Percentiles rank a stretch among this genome's conserved stretches.
phyloP scores from a whole-genome alignment of 2,888 invertebrate genomes.

The Lycocerus yunnanus region DNA sequence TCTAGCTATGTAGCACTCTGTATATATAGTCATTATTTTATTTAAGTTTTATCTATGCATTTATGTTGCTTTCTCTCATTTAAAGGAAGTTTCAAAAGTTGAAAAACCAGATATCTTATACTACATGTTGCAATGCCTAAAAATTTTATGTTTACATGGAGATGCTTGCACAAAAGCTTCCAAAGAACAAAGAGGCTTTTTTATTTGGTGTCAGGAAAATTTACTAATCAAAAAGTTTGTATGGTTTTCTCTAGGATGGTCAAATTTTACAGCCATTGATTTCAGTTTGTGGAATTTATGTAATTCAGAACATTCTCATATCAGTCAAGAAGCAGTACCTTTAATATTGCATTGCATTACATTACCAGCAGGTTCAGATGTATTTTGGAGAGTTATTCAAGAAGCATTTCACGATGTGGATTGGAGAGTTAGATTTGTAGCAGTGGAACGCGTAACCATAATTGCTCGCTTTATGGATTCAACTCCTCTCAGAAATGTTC shows the following conservation, averaged over 20 bases:
- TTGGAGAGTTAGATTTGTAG: conserved; percentile 89
- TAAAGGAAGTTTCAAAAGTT: conserved; percentile 76
- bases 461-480: conserved; percentile 93
- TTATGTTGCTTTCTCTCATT: conserved; percentile 2
- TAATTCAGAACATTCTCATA: conserved; percentile 91
- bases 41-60: background rate
- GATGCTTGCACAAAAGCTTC: conserved; percentile 88
- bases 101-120: conserved; percentile 92
- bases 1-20: background rate
- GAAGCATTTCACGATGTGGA: conserved; percentile 90
- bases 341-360: conserved; percentile 94
- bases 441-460: conserved; percentile 93
- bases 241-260: background rate
- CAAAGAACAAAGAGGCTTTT: conserved; percentile 87
- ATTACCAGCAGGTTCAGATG: conserved; percentile 90
- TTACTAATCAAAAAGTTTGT: conserved; percentile 87
- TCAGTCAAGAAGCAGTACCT: conserved; percentile 90
- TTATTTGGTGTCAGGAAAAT: conserved; percentile 96
- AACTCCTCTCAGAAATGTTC: conserved; percentile 81
- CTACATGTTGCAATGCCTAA: conserved; percentile 89
- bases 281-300: conserved; percentile 89
- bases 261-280: conserved; percentile 31
- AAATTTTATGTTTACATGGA: conserved; percentile 88
- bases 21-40: background rate
- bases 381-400: conserved; percentile 94